Evolutionary conservation across 2,888 invertebrate species (phyloP), one percentile per base, ranked within the genome.

Genomic region (Leptura quadrifasciata): DNA sequence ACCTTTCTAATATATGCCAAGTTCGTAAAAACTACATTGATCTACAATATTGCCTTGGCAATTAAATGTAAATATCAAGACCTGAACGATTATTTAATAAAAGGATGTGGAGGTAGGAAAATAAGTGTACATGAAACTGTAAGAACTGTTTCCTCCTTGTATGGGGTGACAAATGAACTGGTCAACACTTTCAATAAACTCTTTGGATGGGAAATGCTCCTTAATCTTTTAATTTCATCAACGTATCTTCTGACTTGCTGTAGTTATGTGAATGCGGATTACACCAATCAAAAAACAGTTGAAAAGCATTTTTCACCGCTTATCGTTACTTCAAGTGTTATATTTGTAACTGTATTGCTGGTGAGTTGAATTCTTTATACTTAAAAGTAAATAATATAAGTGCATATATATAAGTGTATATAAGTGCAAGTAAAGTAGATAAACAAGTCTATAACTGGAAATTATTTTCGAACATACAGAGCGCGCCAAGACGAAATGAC

Each of bases 31-130:
- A 8, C n/a, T n/a, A 24, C 17, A n/a, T 24, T 61, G 17, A 27
- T 31, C 17, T n/a, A 6, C 60, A 61, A 61, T 24, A 17, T 31
- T 24, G 9, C 31, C 15, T 24, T 61, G 24, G 60, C 60, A 61
- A n/a, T 61, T 9, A 61, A 61, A n/a, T 61, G 31, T 17, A 61
- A 61, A 24, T 61, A 61, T 17, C 27, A 55, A 55, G 55, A 55
- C 55, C 55, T 55, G 17, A 55, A 55, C 15, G 15, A 55, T 18
- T 18, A 3, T 17, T 17, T 55, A 8, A 18, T 55, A 17, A 55
- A 9, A 15, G 15, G 39, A 39, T 39, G 12, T 39, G 2, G 10
- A 15, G 55, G 10, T 0, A 39, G 12, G 39, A 39, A 39, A 9
- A n/a, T n/a, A 9, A n/a, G 18, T 18, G 4, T 47, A n/a, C 10